Evolutionary conservation across 2,888 invertebrate species (phyloP), one percentile per base, ranked within the genome.

Genomic region (Ochropleura leucogaster): DNA sequence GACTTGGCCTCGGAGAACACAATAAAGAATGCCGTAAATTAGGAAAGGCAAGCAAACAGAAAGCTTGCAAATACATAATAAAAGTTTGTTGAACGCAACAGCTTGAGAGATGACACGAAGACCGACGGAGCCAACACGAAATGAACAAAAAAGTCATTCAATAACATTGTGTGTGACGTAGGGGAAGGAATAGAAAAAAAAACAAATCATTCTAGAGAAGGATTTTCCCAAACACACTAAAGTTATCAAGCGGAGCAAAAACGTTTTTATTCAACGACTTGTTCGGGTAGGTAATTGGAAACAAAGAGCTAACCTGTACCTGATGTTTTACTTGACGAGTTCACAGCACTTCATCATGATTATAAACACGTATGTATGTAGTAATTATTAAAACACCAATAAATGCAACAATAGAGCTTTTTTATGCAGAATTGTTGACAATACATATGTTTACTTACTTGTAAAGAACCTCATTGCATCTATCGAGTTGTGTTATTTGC

Each of bases 11-110:
- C 62, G 51, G 40, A 18, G 18, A 70, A 68, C 71, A 63, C 69
- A 49, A 60, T 76, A 76, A 74, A 57, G 12, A 72, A 64, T 66
- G 68, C 62, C 42, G 46, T 82, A 85, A 79, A 79, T 71, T 74
- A 64, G 57, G 62, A 72, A 72, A 72, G 72, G 62, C 60, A 77
- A 74, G 57, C 83, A 78, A 82, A 73, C 12, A 59, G 20, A 60
- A 51, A 66, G 57, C 46, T 55, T 65, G 71, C 59, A 72, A 60
- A 67, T 5, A 68, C 72, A 65, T 46, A 51, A 47, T 79, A 70
- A 74, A 82, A 74, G 46, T 72, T 71, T 55, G 40, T 14, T 47
- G 51, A 20, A 55, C 8, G 46, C 14, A 0, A 49, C 14, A 64
- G 76, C 49, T 59, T 67, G n/a, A 10, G n/a, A 53, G 44, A 79